These are phyloP conservation scores for Zelostemma sp. DNA, from an alignment of 1,140 invertebrate species.

Conservation along the genomic window DNA sequence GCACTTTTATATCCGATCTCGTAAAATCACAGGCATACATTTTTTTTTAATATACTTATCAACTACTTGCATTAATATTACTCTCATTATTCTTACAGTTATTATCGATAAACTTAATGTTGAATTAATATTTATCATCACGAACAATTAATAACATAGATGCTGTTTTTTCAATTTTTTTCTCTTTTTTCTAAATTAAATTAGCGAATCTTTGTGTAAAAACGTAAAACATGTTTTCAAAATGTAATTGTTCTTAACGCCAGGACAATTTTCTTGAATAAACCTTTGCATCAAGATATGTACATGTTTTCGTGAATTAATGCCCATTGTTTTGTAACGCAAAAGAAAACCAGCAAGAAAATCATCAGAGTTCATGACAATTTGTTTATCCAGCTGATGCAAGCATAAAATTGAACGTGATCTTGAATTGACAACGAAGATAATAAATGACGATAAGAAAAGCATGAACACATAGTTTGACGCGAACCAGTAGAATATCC, in stretches of 20 bases:
- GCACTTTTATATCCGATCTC: slow-evolving; percentile 37
- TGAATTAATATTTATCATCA: slow-evolving; percentile 49
- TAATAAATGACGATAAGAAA: neutral
- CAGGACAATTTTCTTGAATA: neutral
- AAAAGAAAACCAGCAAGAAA: neutral
- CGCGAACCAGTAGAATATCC: neutral
- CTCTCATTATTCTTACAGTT: slow-evolving; percentile 33
- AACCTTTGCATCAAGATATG: neutral
- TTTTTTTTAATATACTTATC: slow-evolving; percentile 28
- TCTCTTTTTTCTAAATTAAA: slow-evolving; percentile 13
- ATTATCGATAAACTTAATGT: slow-evolving; percentile 37
- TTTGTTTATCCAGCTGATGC: neutral
- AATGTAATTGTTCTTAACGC: neutral
- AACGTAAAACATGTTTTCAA: neutral
- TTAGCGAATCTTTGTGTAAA: slow-evolving; percentile 21
- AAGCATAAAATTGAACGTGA: neutral
- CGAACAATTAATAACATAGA: slow-evolving; percentile 46
- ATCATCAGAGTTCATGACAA: neutral
- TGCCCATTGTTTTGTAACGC: neutral
- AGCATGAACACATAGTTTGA: neutral
- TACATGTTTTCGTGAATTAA: neutral
- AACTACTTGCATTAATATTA: slow-evolving; percentile 42
- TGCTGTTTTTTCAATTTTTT: slow-evolving; percentile 22
- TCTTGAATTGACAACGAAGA: neutral
- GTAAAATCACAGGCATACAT: slow-evolving; percentile 50